Evolutionary conservation across 2,797 vertebrate genomes (phyloP).

Genomic region (Taenioides sp.): DNA sequence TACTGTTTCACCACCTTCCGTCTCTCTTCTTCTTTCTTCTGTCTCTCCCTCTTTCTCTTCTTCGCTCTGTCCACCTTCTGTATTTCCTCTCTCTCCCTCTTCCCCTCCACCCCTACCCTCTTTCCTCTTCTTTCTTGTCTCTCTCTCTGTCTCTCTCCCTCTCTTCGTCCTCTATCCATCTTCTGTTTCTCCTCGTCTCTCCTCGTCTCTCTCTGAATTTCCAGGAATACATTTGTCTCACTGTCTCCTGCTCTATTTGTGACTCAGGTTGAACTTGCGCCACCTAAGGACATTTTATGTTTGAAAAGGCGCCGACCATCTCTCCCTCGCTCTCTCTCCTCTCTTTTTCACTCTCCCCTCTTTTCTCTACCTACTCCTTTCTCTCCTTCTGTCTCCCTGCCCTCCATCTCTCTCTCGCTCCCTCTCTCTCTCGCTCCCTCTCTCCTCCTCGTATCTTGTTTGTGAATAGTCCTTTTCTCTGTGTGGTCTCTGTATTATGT

Average conservation of each 20-base stretch:
- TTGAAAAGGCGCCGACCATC: background rate
- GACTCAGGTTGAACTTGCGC: constrained; percentile 13
- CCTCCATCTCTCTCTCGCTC: background rate
- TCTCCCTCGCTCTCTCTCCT: background rate
- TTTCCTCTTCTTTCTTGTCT: background rate
- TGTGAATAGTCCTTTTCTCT: constrained; percentile 1
- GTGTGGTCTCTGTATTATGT: background rate
- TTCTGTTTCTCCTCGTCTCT: background rate
- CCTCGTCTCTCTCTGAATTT: background rate
- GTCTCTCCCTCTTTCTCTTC: no score
- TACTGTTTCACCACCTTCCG: no score
- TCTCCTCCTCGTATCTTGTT: background rate
- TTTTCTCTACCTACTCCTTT: no score
- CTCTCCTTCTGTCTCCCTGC: no score
- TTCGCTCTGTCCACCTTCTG: no score
- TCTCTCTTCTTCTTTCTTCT: no score
- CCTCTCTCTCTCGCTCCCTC: no score
- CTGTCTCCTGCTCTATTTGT: constrained; percentile 6
- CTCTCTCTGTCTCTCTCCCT: background rate
- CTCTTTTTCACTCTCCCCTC: constrained; percentile 6
- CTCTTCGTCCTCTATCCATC: background rate
- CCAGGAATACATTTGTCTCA: background rate
- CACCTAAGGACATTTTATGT: constrained; percentile 38
- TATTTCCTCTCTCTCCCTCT: background rate
- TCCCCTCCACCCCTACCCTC: no score